These are phyloP conservation scores for Crematogaster levior DNA, from an alignment of 2,888 invertebrate species.

Conservation along the genomic window DNA sequence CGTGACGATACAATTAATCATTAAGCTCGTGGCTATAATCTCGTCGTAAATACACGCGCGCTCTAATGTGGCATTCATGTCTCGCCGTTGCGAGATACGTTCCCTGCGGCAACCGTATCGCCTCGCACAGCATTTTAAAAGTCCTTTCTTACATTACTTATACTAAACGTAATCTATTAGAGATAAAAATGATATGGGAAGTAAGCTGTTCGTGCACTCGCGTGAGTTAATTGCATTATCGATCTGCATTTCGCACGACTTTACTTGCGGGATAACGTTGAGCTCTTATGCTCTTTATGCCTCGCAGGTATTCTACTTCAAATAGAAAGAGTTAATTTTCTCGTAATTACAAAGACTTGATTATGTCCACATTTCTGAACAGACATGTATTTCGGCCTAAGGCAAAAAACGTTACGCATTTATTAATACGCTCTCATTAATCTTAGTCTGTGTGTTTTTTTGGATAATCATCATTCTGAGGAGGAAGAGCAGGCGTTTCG, in stretches of 20 bases:
- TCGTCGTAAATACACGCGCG: slow-evolving; percentile 13
- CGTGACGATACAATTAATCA: slow-evolving; percentile 69
- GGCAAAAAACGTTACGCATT: slow-evolving; percentile 4
- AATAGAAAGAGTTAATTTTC: slow-evolving; percentile 1
- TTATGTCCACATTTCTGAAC: slow-evolving; percentile 31
- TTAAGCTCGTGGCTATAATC: slow-evolving; percentile 50
- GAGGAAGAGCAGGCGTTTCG: not conserved
- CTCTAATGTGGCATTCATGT: slow-evolving; percentile 40
- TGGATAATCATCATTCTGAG: not conserved
- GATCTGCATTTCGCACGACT: slow-evolving; percentile 19
- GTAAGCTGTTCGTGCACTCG: not conserved
- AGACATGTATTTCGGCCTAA: not conserved
- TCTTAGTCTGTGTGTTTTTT: not conserved
- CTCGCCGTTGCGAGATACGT: slow-evolving; percentile 34
- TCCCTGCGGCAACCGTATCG: slow-evolving; percentile 17
- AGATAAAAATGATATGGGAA: slow-evolving; percentile 15
- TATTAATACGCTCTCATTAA: slow-evolving; percentile 23
- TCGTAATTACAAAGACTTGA: slow-evolving; percentile 36
- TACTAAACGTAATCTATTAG: not conserved
- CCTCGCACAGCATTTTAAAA: not conserved
- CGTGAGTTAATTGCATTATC: slow-evolving; percentile 20
- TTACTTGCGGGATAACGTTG: not conserved
- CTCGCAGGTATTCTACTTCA: not conserved
- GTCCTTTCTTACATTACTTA: not conserved
- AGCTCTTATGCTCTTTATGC: not conserved